These are phyloP conservation scores for Steinernema khuongi DNA, from an alignment of 1,140 invertebrate species.

Conservation along the genomic window DNA sequence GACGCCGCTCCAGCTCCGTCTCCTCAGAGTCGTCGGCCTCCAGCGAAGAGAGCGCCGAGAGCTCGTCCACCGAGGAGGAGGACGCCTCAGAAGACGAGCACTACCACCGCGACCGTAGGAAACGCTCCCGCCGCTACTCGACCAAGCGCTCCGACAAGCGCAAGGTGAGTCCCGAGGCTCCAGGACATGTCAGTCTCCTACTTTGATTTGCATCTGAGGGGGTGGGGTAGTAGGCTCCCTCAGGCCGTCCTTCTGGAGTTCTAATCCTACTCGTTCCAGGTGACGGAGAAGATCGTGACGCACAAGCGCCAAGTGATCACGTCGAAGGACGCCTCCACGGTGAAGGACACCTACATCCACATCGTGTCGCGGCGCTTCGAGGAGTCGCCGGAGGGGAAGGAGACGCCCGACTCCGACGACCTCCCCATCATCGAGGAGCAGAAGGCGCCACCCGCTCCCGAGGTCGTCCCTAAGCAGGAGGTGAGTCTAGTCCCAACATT, in stretches of 20 bases:
- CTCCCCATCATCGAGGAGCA: background rate
- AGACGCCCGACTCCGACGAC: background rate
- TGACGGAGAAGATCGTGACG: background rate
- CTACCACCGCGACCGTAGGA: background rate
- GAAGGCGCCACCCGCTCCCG: background rate
- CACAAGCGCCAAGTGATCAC: slow-evolving; percentile 10
- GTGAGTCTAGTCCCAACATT: background rate
- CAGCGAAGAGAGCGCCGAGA: background rate
- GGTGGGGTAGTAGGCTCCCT: background rate
- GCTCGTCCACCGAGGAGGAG: background rate
- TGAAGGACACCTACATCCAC: slow-evolving; percentile 6
- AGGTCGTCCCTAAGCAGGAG: background rate
- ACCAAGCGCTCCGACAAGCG: background rate
- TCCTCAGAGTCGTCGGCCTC: background rate
- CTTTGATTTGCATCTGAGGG: no score
- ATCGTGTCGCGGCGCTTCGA: background rate
- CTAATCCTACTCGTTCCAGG: background rate
- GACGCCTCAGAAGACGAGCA: background rate
- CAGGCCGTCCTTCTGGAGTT: background rate
- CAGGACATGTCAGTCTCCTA: no score
- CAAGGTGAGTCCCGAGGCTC: no score
- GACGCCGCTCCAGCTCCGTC: background rate
- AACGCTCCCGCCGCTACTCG: background rate
- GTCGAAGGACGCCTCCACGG: slow-evolving; percentile 6
- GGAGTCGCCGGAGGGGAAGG: background rate